Percentiles rank a stretch among this genome's conserved stretches.
Evolutionary conservation across 1,140 invertebrate species (phyloP).

Genomic region (Bathynomus jamesi): DNA sequence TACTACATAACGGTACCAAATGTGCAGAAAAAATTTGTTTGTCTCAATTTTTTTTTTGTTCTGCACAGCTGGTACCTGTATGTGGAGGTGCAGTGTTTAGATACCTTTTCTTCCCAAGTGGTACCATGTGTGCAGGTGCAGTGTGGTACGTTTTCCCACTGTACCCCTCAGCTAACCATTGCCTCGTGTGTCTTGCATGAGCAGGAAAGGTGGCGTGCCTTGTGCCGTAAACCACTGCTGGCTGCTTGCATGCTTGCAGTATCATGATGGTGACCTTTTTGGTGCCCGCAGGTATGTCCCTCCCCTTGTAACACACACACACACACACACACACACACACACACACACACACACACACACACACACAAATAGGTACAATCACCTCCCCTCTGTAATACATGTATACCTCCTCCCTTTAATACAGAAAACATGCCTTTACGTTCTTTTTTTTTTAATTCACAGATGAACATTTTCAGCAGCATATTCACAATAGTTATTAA

Average conservation of each 20-base stretch:
- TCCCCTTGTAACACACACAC: slow-evolving; percentile 21
- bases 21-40: neutral
- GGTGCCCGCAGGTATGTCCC: slow-evolving; percentile 27
- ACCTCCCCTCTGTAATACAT: too few relatives aligned
- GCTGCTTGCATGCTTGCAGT: slow-evolving; percentile 31
- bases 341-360: slow-evolving; percentile 4
- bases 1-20: neutral
- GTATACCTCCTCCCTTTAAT: too few relatives aligned
- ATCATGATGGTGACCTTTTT: slow-evolving; percentile 26
- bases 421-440: too few relatives aligned
- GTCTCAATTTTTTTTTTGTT: neutral
- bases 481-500: too few relatives aligned
- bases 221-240: slow-evolving; percentile 8
- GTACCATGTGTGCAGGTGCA: neutral
- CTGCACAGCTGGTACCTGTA: neutral
- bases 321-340: neutral
- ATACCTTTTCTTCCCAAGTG: slow-evolving; percentile 1
- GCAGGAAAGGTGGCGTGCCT: neutral
- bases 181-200: neutral
- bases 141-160: neutral
- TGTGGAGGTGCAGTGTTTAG: neutral
- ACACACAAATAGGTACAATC: slow-evolving; percentile 5
- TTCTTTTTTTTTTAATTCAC: too few relatives aligned
- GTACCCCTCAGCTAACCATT: neutral
- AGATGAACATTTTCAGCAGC: too few relatives aligned